Evolutionary conservation across 2,797 vertebrate species (phyloP).

Genomic region (Paguma larvata): DNA sequence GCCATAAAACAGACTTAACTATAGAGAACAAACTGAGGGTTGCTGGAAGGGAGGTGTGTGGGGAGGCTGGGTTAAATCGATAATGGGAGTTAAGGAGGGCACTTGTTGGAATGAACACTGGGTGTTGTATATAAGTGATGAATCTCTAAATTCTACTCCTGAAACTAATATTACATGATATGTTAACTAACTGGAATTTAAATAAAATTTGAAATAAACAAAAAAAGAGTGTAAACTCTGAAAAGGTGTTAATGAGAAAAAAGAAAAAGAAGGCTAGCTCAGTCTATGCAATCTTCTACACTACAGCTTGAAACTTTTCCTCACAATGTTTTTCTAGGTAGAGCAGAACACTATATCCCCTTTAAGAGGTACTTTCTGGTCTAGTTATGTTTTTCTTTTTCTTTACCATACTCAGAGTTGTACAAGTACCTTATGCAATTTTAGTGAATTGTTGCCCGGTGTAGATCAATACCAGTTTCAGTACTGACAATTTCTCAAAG

Average conservation of each 20-base stretch:
- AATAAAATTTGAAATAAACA: not conserved
- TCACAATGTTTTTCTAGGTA: not conserved
- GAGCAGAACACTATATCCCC: not conserved
- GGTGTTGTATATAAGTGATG: not conserved
- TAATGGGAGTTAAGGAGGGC: not conserved
- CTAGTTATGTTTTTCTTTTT: constrained; percentile 46
- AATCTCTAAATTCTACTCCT: not conserved
- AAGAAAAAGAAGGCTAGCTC: not conserved
- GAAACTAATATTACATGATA: not conserved
- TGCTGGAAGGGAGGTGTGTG: not conserved
- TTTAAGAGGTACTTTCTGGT: constrained; percentile 31
- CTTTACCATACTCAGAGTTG: not conserved
- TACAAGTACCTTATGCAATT: constrained; percentile 60
- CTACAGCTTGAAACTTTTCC: not conserved
- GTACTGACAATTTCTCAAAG: constrained; percentile 77
- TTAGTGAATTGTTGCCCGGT: constrained; percentile 71
- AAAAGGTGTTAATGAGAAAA: not conserved
- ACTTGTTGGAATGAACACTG: not conserved
- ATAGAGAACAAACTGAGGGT: not conserved
- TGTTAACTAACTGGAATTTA: not conserved
- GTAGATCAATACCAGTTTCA: constrained; percentile 74
- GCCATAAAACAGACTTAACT: not conserved
- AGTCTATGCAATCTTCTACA: not conserved
- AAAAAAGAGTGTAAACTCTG: not conserved
- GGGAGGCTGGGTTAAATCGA: not conserved